Base-by-base conservation (phyloP, 2,797 vertebrate genomes). In the Nannoperca obscura region DNA sequence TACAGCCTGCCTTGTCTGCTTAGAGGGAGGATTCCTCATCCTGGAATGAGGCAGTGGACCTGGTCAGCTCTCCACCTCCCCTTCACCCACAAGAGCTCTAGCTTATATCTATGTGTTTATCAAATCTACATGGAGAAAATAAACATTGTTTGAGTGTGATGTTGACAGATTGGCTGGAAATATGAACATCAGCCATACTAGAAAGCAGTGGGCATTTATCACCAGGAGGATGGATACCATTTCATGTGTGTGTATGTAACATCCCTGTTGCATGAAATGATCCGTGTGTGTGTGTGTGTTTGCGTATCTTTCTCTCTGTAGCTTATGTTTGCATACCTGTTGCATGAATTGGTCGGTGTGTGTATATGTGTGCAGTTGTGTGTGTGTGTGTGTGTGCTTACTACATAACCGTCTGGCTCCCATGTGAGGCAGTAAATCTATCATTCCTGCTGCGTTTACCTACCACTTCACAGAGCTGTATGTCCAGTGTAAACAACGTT, bases 401-500 rank as follows among this genome's bases (percentile, higher is more conserved):
- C 82, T 76, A 78, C 76, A 84, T 79, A 84, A 87, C 59, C 54
- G 88, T 90, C 90, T 92, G 92, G 87, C 88, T 91, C 87, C 84
- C 90, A 89, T 87, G 88, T 86, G 86, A 92, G 84, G 85, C 75
- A 82, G 90, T 89, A 91, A 89, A 93, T 94, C 88, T 88, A 94
- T 94, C 93, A 94, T 93, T 89, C 89, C 80, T 59, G 74, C 81
- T 84, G 83, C 76, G 88, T 91, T 91, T 92, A 94, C 91, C 84
- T 83, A 92, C 91, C 93, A 91, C 91, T 92, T 93, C 89, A 92
- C 88, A 92, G 86, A 84, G 91, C 88, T 88, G 89, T 85, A 93
- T 87, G 81, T 88, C 80, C 88, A 94, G 89, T 86, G 89, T 94
- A 95, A 95, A 95, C 95, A 95, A 89, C 93, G 91, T 94, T 94